Conservation (phyloP, 2,888 invertebrate genomes). For the Noctua janthe region DNA sequence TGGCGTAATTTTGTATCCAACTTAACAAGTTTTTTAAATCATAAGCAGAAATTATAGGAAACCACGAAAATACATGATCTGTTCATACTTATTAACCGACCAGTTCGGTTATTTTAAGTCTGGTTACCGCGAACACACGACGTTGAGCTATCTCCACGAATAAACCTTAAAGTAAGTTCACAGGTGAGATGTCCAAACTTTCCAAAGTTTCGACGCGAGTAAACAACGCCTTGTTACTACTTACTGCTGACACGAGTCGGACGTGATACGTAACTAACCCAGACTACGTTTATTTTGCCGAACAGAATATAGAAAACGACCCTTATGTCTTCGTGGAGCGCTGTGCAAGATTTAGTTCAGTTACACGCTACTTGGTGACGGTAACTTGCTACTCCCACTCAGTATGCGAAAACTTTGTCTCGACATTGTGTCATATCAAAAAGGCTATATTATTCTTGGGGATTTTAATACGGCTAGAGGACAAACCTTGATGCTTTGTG, state of each 20-base stretch:
- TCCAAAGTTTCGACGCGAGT: constrained; percentile 70
- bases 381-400: constrained; percentile 59
- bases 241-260: constrained; percentile 73
- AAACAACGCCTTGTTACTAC: constrained; percentile 78
- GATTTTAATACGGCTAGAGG: constrained; percentile 35
- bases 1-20: too few relatives aligned
- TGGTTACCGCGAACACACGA: not conserved
- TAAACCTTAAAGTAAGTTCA: constrained; percentile 70
- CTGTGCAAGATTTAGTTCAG: constrained; percentile 43
- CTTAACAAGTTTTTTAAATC: not conserved
- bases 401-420: constrained; percentile 72
- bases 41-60: not conserved
- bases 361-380: constrained; percentile 46
- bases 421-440: constrained; percentile 57
- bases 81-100: not conserved
- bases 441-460: constrained; percentile 51
- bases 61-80: not conserved
- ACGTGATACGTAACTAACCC: constrained; percentile 70
- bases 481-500: constrained; percentile 45
- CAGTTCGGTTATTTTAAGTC: constrained; percentile 34
- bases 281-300: constrained; percentile 62
- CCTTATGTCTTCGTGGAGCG: constrained; percentile 61
- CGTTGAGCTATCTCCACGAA: constrained; percentile 47
- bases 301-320: constrained; percentile 61
- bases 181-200: constrained; percentile 77